These are phyloP conservation scores for Papilio polyxenes DNA, from an alignment of 1,140 invertebrate genomes.

Conservation along the genomic window DNA sequence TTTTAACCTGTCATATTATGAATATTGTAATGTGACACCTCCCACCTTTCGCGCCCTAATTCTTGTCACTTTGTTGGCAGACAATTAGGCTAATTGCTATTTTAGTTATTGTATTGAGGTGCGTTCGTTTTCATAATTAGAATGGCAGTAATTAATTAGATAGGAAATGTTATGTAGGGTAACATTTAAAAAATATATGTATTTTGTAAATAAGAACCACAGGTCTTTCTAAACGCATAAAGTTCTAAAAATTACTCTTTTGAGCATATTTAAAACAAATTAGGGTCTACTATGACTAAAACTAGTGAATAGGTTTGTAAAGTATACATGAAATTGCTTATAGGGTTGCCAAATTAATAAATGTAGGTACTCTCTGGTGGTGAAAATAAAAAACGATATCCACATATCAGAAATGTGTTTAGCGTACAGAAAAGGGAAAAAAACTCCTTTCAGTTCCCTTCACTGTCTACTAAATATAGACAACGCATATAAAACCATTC, in stretches of 20 bases:
- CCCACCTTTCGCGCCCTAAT: constrained; percentile 19
- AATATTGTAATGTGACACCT: background rate
- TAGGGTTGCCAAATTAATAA: background rate
- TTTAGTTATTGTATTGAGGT: background rate
- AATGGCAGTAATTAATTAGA: background rate
- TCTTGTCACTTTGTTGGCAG: constrained; percentile 18
- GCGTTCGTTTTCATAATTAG: constrained; percentile 12
- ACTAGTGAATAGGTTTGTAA: background rate
- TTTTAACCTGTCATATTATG: background rate
- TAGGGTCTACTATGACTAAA: background rate
- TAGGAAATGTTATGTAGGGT: background rate
- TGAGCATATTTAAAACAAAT: background rate
- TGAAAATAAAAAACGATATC: too few species aligned
- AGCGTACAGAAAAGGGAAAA: too few species aligned
- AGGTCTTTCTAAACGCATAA: background rate
- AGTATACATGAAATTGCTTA: background rate
- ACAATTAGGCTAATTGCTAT: constrained; percentile 30
- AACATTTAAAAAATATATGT: too few species aligned
- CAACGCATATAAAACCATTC: too few species aligned
- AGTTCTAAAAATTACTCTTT: background rate
- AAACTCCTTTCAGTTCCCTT: too few species aligned
- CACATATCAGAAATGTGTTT: too few species aligned
- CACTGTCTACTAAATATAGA: too few species aligned
- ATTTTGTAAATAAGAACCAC: too few species aligned
- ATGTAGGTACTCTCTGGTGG: background rate